Evolutionary conservation across 2,113 vertebrate genomes (phyloP), one percentile per base, ranked within the genome.

Genomic region (Forbesichthys papilliferus): DNA sequence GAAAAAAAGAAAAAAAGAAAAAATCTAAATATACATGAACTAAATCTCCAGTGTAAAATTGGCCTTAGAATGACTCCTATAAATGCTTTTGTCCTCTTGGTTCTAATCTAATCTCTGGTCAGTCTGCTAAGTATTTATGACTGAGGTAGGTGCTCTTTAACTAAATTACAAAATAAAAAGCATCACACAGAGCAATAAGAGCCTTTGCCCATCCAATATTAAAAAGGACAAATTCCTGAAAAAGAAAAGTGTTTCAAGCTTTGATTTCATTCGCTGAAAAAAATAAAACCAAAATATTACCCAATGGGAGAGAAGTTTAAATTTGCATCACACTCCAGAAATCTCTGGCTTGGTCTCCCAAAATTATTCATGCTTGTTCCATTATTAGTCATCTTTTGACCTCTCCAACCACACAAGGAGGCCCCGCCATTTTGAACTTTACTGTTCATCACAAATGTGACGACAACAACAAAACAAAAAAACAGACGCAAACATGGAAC

Each of bases 121-220:
- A 91, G 88, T 91, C 87, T 83, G 85, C 84, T 75, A 77, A 81
- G 67, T 85, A 84, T 79, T 78, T 87, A 88, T 91, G 90, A 92
- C 91, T 93, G 91, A 93, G 92, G 92, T 94, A 93, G 92, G 89
- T 92, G 91, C 80, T 91, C 83, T 88, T 86, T 79, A 87, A 86
- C 79, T 82, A 68, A 80, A 84, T 81, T 87, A 75, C 73, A 84
- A 77, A 87, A 86, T 76, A 69, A 61, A 79, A 82, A 74, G 77
- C 73, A 67, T 78, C 66, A 84, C 79, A 78, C 56, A 73, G 78
- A 74, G 74, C 68, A 73, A 73, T 79, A 56, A 46, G 59, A 51
- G 53, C 48, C 61, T 81, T 71, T 81, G 86, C 77, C 74, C 53
- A 80, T 79, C 71, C 36, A 78, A 66, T 79, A 79, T 71, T 68